These are phyloP conservation scores for Malurus cyaneus DNA, from an alignment of 2,113 vertebrate genomes.

Conservation along the genomic window DNA sequence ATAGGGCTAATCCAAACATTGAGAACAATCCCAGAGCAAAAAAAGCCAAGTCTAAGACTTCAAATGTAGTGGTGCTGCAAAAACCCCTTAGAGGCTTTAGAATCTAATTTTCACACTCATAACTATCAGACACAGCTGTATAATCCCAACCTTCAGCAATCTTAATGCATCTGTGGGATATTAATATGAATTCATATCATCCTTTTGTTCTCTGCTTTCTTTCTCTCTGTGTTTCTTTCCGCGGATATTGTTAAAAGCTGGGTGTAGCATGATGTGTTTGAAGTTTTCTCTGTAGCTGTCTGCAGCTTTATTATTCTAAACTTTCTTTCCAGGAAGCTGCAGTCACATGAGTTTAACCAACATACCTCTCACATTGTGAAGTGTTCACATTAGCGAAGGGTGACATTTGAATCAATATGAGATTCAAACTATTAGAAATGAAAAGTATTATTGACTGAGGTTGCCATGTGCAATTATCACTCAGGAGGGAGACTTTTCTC, in stretches of 20 bases:
- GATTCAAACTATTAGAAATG: background rate
- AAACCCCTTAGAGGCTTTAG: background rate
- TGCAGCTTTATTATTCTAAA: background rate
- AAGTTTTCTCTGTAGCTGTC: background rate
- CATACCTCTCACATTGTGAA: background rate
- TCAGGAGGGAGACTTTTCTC: background rate
- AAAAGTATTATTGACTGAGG: background rate
- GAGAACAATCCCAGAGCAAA: background rate
- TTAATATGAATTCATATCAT: background rate
- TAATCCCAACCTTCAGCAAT: background rate
- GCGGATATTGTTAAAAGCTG: background rate
- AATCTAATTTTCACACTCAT: background rate
- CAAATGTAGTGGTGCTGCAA: background rate
- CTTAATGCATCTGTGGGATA: background rate
- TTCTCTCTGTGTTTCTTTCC: background rate
- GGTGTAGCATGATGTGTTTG: background rate
- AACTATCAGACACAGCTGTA: background rate
- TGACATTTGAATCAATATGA: background rate
- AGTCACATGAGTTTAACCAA: background rate
- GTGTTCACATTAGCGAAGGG: background rate
- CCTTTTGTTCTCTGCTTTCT: background rate
- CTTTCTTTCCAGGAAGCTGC: background rate
- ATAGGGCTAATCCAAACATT: background rate
- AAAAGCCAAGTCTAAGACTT: background rate
- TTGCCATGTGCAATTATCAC: background rate